Evolutionary conservation across 2,113 vertebrate species (phyloP).

Genomic region (Syrmaticus mikado): DNA sequence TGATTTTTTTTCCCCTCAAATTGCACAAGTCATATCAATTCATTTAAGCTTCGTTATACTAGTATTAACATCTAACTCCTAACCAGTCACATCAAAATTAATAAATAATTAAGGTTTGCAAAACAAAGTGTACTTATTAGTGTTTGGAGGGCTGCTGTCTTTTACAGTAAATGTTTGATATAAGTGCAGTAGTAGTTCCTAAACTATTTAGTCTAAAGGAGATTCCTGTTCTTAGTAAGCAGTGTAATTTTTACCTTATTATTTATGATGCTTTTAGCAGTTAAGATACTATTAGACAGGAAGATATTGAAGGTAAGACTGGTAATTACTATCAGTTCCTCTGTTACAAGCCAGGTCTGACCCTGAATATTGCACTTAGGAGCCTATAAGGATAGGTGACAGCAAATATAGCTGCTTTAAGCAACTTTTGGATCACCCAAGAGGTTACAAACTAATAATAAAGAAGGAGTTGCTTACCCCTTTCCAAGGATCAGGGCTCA

Average conservation of each 20-base stretch:
- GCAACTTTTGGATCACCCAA: too few species aligned
- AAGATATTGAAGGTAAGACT: not conserved
- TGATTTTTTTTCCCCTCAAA: too few species aligned
- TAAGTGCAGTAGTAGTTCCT: not conserved
- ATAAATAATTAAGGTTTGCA: not conserved
- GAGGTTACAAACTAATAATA: too few species aligned
- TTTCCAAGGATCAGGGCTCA: too few species aligned
- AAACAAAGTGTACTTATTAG: not conserved
- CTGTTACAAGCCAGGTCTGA: not conserved
- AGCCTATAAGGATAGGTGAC: not conserved
- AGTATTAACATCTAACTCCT: not conserved
- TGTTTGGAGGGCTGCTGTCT: not conserved
- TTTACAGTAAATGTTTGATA: not conserved
- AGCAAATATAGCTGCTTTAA: too few species aligned
- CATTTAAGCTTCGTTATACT: conserved; percentile 1
- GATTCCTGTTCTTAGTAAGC: not conserved
- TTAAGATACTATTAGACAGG: not conserved
- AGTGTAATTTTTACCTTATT: not conserved
- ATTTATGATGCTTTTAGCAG: not conserved
- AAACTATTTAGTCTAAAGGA: not conserved
- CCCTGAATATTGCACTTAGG: not conserved
- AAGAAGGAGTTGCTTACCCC: too few species aligned
- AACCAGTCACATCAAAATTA: not conserved
- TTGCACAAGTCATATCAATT: not conserved
- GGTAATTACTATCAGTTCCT: not conserved